Percentiles rank a stretch among this genome's conserved stretches.
Evolutionary conservation across 2,888 invertebrate species (phyloP).

Genomic region (Sinopyrophorus schimmeli): DNA sequence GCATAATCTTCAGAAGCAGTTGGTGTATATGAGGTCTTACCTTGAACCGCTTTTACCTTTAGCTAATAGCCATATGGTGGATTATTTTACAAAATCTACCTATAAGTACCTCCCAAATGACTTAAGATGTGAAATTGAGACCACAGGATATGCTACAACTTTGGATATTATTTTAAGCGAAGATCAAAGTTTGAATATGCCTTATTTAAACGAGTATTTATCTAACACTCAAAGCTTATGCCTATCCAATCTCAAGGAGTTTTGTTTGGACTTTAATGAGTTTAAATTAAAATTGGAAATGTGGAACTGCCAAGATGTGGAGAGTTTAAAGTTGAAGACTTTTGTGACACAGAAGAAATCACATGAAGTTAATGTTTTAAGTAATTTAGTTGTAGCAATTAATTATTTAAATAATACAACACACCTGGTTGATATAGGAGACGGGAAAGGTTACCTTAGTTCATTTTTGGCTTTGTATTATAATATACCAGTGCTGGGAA

Average conservation of each 20-base stretch:
- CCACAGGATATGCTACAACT: slow-evolving; percentile 52
- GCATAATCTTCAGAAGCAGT: slow-evolving; percentile 52
- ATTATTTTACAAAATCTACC: slow-evolving; percentile 68
- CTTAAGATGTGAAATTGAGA: slow-evolving; percentile 59
- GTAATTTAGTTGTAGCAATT: slow-evolving; percentile 63
- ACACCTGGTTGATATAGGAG: slow-evolving; percentile 81
- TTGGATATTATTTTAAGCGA: slow-evolving; percentile 59
- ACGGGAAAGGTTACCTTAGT: slow-evolving; percentile 86
- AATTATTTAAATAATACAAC: slow-evolving; percentile 47
- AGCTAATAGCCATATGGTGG: slow-evolving; percentile 78
- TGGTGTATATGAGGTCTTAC: slow-evolving; percentile 60
- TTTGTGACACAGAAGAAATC: slow-evolving; percentile 82
- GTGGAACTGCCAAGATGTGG: slow-evolving; percentile 49
- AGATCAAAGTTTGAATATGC: slow-evolving; percentile 35
- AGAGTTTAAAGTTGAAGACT: slow-evolving; percentile 58
- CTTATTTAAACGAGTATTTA: slow-evolving; percentile 44
- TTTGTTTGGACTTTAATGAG: slow-evolving; percentile 56
- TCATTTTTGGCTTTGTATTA: slow-evolving; percentile 73
- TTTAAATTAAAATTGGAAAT: slow-evolving; percentile 51
- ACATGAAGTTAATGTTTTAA: slow-evolving; percentile 75
- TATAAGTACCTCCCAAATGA: slow-evolving; percentile 61
- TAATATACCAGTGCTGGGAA: slow-evolving; percentile 73
- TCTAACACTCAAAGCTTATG: slow-evolving; percentile 42
- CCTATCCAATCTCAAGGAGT: slow-evolving; percentile 46
- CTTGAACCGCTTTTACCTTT: slow-evolving; percentile 64